These are phyloP conservation scores for Chroicocephalus ridibundus DNA, from an alignment of 2,113 vertebrate genomes.

Conservation along the genomic window DNA sequence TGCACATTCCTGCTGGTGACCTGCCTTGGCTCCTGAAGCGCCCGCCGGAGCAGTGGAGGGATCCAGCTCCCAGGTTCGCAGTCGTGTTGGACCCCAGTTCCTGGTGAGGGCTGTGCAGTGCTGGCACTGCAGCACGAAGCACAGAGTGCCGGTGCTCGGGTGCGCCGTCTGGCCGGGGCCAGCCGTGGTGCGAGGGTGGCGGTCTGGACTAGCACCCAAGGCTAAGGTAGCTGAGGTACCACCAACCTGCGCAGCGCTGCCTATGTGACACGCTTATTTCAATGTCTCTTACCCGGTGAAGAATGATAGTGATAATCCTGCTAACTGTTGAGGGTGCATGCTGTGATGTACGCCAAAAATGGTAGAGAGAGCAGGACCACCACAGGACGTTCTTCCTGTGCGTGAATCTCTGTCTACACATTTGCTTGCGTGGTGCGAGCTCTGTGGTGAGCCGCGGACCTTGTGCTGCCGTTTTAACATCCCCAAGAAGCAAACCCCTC, in stretches of 20 bases:
- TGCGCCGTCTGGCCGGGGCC: not conserved
- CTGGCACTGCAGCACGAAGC: not conserved
- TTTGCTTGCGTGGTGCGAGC: accelerated
- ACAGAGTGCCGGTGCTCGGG: not conserved
- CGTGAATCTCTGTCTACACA: accelerated
- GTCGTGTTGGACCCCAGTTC: accelerated
- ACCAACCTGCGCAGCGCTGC: not conserved
- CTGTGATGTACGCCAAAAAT: accelerated
- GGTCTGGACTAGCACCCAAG: not conserved
- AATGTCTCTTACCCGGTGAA: not conserved
- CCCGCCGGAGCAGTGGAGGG: not conserved
- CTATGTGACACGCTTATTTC: accelerated
- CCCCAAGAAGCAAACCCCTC: not conserved
- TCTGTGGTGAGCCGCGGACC: not conserved
- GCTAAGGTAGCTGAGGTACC: not conserved
- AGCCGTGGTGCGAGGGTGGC: not conserved
- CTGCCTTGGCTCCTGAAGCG: accelerated
- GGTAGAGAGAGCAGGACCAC: not conserved
- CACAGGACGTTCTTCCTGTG: accelerated
- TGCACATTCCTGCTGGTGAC: not conserved
- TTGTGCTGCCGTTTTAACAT: not conserved
- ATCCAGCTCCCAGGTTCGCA: not conserved
- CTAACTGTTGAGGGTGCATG: accelerated
- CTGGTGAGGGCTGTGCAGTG: not conserved
- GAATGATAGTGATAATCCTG: not conserved